Percentiles rank a stretch among this genome's conserved stretches.
Conservation (phyloP, 2,113 vertebrate genomes). For the Pelmatolapia mariae region DNA sequence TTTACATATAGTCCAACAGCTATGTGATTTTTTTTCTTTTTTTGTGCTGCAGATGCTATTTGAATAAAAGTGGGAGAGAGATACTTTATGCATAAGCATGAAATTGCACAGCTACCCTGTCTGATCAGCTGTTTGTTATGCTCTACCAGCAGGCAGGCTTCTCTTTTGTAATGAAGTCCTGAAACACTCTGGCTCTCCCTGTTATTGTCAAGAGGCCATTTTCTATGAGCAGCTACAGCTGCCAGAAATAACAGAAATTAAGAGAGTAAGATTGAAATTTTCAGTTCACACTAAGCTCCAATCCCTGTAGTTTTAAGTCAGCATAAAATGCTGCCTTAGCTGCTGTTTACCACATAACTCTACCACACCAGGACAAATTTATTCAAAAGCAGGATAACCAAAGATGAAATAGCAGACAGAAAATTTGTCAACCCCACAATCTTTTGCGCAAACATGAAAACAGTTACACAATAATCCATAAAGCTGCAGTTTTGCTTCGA, state of each 20-base stretch:
- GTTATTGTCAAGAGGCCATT: constrained; percentile 64
- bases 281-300: not conserved
- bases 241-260: constrained; percentile 55
- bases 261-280: not conserved
- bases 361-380: not conserved
- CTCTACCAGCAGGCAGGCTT: constrained; percentile 17
- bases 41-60: not conserved
- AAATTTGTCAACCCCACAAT: constrained; percentile 2
- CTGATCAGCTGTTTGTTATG: constrained; percentile 44
- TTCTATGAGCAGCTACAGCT: constrained; percentile 76
- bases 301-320: not conserved
- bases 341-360: not conserved
- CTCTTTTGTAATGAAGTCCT: constrained; percentile 55
- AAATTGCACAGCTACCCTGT: constrained; percentile 42
- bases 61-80: constrained; percentile 23
- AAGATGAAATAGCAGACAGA: not conserved
- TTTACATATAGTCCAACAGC: not conserved
- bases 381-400: not conserved
- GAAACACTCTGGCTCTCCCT: constrained; percentile 48
- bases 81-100: constrained; percentile 40
- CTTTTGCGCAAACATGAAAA: constrained; percentile 14
- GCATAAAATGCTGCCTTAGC: not conserved
- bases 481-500: constrained; percentile 4
- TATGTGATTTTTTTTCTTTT: not conserved
- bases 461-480: constrained; percentile 32